Percentiles rank a stretch among this genome's conserved stretches.
These are phyloP conservation scores for Lottia gigantea DNA, from an alignment of 2,888 invertebrate species.

Conservation along the genomic window DNA sequence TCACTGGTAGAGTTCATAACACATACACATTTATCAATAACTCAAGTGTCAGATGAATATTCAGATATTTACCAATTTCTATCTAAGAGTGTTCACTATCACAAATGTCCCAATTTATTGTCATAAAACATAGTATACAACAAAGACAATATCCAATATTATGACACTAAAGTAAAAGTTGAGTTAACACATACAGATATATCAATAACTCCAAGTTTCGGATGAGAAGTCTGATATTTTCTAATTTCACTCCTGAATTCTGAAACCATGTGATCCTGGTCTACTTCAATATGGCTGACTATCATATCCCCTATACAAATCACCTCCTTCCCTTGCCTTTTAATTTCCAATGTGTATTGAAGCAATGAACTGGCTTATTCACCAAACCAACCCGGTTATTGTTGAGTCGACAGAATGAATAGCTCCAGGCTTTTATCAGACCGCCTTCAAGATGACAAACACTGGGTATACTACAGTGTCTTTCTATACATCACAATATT, in stretches of 20 bases:
- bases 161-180: too few species aligned
- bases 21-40: too few species aligned
- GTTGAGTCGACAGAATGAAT: neutral
- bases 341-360: slow-evolving; percentile 1
- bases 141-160: too few species aligned
- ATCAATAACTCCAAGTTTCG: too few species aligned
- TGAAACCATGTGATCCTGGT: neutral
- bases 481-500: too few species aligned
- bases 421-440: neutral
- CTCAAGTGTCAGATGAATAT: too few species aligned
- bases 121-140: too few species aligned
- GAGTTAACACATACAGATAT: too few species aligned
- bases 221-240: neutral
- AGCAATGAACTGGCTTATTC: slow-evolving; percentile 6
- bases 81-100: too few species aligned
- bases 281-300: slow-evolving; percentile 4
- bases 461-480: neutral
- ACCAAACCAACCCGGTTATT: neutral
- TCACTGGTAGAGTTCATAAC: too few species aligned
- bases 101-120: too few species aligned
- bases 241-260: neutral
- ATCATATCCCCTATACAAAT: neutral
- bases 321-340: neutral
- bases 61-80: too few species aligned
- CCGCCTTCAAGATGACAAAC: neutral